Conservation (phyloP, 2,888 invertebrate species). For the Apodemia zela region DNA sequence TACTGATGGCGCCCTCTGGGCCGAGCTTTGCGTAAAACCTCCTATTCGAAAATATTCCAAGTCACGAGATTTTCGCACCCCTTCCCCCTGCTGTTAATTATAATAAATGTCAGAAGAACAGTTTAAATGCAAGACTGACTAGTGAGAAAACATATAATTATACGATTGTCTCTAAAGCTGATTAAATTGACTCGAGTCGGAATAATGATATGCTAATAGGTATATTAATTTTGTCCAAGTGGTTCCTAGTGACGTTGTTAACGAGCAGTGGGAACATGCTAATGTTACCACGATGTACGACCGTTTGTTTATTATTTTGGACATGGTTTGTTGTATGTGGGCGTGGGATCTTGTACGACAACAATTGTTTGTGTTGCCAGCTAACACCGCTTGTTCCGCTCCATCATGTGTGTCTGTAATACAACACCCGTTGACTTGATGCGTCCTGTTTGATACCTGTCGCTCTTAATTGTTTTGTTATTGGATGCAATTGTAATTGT, state of each 20-base stretch:
- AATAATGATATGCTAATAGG: conserved; percentile 1
- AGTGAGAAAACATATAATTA: background rate
- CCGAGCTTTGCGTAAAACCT: no score
- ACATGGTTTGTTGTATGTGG: conserved; percentile 23
- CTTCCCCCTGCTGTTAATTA: background rate
- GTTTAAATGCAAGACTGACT: background rate
- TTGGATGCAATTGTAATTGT: background rate
- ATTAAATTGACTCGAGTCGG: background rate
- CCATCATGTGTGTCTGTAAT: conserved; percentile 1
- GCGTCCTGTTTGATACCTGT: conserved; percentile 21
- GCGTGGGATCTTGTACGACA: conserved; percentile 33
- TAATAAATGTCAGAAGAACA: background rate
- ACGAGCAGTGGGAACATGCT: conserved; percentile 3
- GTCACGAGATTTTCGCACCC: background rate
- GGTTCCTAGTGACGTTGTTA: background rate
- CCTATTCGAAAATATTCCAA: background rate
- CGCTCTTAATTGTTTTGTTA: conserved; percentile 18
- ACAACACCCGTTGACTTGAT: conserved; percentile 19
- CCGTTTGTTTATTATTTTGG: conserved; percentile 30
- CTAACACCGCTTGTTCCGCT: background rate
- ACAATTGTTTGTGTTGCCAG: conserved; percentile 27
- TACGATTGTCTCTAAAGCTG: background rate
- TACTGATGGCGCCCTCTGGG: no score
- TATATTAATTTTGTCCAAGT: background rate
- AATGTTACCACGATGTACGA: conserved; percentile 14